Evolutionary conservation across 2,888 invertebrate genomes (phyloP).

Genomic region (Drosophila aldrichi): DNA sequence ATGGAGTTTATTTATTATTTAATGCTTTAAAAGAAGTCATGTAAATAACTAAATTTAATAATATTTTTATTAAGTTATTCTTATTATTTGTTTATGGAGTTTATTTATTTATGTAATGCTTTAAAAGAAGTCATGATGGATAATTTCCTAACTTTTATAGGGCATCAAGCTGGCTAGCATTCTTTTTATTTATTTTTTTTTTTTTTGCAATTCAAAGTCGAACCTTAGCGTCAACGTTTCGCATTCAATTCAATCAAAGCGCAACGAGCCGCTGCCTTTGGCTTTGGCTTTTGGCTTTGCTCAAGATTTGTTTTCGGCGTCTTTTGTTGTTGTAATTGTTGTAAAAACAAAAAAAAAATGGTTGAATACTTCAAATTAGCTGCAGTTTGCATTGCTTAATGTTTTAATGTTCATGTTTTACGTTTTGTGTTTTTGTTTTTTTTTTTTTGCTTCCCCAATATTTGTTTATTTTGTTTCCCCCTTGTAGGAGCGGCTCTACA

Average conservation of each 20-base stretch:
- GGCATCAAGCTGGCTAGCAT: not conserved
- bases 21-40: too few species aligned
- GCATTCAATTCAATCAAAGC: constrained; percentile 78
- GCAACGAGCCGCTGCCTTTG: constrained; percentile 67
- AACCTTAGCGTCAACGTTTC: constrained; percentile 53
- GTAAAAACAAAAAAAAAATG: constrained; percentile 48
- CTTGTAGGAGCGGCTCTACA: constrained; percentile 36
- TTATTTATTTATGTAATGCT: not conserved
- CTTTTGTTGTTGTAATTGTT: constrained; percentile 65
- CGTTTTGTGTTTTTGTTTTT: constrained; percentile 33
- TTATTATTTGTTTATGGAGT: too few species aligned
- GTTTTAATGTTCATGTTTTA: constrained; percentile 46
- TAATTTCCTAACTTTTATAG: not conserved
- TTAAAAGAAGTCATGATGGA: not conserved
- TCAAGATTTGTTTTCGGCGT: constrained; percentile 68
- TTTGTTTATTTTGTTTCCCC: constrained; percentile 21
- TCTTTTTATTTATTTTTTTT: not conserved
- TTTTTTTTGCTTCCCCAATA: constrained; percentile 4
- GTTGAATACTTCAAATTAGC: constrained; percentile 76
- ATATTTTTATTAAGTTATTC: too few species aligned
- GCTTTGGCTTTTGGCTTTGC: constrained; percentile 48
- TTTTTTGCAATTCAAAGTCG: constrained; percentile 38
- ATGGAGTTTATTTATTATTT: too few species aligned
- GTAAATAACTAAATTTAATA: too few species aligned
- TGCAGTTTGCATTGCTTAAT: constrained; percentile 64